phyloP scores from a whole-genome alignment of 2,888 invertebrate genomes.

The Allygus modestus region DNA sequence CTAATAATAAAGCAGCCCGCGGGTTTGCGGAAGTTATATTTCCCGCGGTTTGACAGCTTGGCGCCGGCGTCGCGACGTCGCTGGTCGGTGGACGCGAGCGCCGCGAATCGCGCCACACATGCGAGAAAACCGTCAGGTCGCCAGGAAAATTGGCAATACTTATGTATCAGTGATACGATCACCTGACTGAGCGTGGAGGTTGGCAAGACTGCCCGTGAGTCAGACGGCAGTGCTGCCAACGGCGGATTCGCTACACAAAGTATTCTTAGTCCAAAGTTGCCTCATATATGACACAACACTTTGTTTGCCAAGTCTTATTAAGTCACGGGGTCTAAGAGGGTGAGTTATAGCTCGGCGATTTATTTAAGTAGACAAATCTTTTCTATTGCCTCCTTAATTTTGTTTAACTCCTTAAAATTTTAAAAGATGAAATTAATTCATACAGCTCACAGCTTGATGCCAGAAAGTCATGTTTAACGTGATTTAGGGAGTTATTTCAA shows the following conservation, averaged over 20 bases:
- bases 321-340: conserved; percentile 1
- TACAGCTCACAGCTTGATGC: too few species aligned
- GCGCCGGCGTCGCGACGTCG: conserved; percentile 1
- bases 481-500: too few species aligned
- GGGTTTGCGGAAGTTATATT: conserved; percentile 16
- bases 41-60: conserved; percentile 16
- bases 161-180: not conserved
- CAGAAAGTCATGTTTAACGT: too few species aligned
- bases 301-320: conserved; percentile 27
- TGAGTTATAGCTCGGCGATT: not conserved
- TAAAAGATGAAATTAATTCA: not conserved
- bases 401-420: not conserved
- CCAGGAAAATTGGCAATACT: conserved; percentile 46
- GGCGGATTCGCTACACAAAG: conserved; percentile 49
- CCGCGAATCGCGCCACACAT: not conserved
- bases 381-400: not conserved
- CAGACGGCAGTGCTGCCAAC: conserved; percentile 51
- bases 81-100: not conserved
- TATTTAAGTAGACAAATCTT: not conserved
- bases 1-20: conserved; percentile 30
- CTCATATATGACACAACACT: conserved; percentile 43
- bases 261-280: conserved; percentile 50
- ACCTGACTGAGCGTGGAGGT: conserved; percentile 44
- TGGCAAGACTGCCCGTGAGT: conserved; percentile 40
- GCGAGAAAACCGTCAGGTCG: not conserved